Conservation (phyloP, 2,888 invertebrate species). For the Meghimatium bilineatum region DNA sequence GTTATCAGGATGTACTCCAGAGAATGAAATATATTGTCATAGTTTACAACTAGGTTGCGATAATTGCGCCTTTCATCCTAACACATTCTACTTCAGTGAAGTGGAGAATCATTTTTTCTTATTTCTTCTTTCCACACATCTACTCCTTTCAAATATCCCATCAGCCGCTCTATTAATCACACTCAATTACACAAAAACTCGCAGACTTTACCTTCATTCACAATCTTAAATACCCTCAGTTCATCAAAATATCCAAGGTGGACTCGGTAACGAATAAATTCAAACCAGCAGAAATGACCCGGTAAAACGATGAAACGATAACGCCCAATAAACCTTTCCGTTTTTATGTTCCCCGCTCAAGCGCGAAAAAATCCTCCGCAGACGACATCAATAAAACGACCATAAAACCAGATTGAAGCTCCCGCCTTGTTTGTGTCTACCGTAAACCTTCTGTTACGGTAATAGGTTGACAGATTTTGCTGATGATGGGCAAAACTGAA, state of each 20-base stretch:
- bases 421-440: slow-evolving; percentile 9
- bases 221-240: neutral
- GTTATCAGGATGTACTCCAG: too few relatives aligned
- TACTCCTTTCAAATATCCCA: too few relatives aligned
- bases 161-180: neutral
- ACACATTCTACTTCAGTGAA: too few relatives aligned
- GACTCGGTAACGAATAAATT: neutral
- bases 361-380: neutral
- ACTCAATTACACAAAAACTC: neutral
- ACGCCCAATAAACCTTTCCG: neutral
- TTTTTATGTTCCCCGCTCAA: neutral
- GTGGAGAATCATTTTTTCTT: too few relatives aligned
- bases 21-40: too few relatives aligned
- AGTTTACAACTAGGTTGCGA: too few relatives aligned
- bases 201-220: neutral
- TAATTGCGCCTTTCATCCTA: too few relatives aligned
- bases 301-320: slow-evolving; percentile 11
- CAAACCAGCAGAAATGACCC: neutral
- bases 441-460: neutral
- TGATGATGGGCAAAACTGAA: neutral
- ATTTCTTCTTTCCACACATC: too few relatives aligned
- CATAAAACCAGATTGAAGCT: slow-evolving; percentile 25
- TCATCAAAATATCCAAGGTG: slow-evolving; percentile 4
- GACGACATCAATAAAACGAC: slow-evolving; percentile 27
- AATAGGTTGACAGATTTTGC: neutral